phyloP scores from a whole-genome alignment of 1,140 invertebrate genomes.

The Globodera rostochiensis region DNA sequence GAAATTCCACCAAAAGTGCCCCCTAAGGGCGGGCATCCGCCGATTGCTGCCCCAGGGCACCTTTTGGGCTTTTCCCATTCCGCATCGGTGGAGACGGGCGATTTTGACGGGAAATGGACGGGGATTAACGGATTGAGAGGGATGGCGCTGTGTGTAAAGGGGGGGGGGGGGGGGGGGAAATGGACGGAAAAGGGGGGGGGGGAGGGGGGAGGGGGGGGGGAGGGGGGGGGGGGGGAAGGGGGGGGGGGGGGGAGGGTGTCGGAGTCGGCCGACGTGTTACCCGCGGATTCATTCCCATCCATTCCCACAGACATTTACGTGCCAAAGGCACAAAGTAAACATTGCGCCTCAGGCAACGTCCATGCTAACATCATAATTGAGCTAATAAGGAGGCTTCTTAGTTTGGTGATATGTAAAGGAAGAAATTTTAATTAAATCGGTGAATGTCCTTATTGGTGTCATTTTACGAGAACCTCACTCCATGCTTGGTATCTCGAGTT shows the following conservation, averaged over 20 bases:
- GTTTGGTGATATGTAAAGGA: no score
- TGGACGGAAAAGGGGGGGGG: background rate
- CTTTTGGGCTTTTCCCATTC: conserved; percentile 1
- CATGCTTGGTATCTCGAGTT: no score
- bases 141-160: background rate
- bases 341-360: background rate
- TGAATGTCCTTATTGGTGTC: background rate
- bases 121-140: conserved; percentile 9
- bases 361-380: no score
- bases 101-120: conserved; percentile 19
- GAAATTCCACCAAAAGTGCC: background rate
- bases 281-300: no score
- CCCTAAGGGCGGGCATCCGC: background rate
- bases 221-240: no score
- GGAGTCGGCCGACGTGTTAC: background rate
- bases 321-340: background rate
- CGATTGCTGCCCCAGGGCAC: background rate
- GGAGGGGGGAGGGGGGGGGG: no score
- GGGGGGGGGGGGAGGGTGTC: no score
- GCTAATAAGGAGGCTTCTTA: no score
- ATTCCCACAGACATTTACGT: background rate
- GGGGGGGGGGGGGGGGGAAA: background rate
- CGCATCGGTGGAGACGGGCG: background rate
- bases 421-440: no score
- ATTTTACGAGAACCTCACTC: background rate